Percentiles rank a stretch among this genome's conserved stretches.
Evolutionary conservation across 1,140 invertebrate species (phyloP).

Genomic region (Drosophila eugracilis): DNA sequence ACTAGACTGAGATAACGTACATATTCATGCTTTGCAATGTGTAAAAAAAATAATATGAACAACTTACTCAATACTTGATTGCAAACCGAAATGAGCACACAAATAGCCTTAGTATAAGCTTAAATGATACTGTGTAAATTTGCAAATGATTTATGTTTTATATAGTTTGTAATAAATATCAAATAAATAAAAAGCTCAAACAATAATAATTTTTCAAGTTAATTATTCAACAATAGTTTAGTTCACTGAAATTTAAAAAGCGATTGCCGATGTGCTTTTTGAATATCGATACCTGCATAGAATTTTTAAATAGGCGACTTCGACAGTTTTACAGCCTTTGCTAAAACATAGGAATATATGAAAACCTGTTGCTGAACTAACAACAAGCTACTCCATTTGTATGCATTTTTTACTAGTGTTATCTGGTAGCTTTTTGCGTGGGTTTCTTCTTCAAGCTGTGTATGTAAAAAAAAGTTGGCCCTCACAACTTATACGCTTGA

Average conservation of each 20-base stretch:
- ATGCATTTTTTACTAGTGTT: too few relatives aligned
- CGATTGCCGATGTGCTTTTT: too few relatives aligned
- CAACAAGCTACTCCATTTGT: too few relatives aligned
- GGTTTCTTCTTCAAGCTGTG: too few relatives aligned
- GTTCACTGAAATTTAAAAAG: background rate
- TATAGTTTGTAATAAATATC: slow-evolving; percentile 60
- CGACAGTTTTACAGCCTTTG: too few relatives aligned
- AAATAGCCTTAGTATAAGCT: slow-evolving; percentile 65
- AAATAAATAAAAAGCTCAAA: slow-evolving; percentile 74
- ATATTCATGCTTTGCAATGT: slow-evolving; percentile 45
- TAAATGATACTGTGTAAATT: slow-evolving; percentile 67
- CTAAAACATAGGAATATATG: too few relatives aligned
- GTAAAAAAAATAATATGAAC: slow-evolving; percentile 41
- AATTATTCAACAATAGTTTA: background rate
- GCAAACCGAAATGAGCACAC: slow-evolving; percentile 56
- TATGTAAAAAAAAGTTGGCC: too few relatives aligned
- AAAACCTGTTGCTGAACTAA: too few relatives aligned
- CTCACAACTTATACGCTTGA: too few relatives aligned
- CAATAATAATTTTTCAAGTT: background rate
- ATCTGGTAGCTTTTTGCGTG: too few relatives aligned
- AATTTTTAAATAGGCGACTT: too few relatives aligned
- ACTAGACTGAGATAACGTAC: slow-evolving; percentile 72
- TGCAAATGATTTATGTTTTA: slow-evolving; percentile 67
- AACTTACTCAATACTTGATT: slow-evolving; percentile 62
- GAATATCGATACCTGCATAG: too few relatives aligned